These are phyloP conservation scores for Shargacucullia verbasci DNA, from an alignment of 2,888 invertebrate genomes.

Conservation along the genomic window DNA sequence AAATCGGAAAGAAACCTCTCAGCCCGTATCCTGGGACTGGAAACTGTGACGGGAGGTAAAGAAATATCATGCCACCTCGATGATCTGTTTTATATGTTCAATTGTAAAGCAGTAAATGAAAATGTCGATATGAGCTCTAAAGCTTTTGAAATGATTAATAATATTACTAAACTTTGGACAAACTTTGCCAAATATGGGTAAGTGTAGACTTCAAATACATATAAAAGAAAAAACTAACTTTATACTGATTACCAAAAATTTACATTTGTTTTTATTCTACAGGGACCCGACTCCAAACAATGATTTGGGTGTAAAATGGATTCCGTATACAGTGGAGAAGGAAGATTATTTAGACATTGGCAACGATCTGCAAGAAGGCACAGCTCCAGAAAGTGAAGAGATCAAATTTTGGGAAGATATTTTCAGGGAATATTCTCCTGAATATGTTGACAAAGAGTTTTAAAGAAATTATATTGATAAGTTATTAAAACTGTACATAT, in stretches of 20 bases:
- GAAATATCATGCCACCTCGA: constrained; percentile 58
- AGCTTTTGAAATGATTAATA: constrained; percentile 59
- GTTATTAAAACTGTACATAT: too few species aligned
- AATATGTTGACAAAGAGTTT: constrained; percentile 20
- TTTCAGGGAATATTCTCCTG: constrained; percentile 30
- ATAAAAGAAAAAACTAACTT: neutral
- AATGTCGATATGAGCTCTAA: constrained; percentile 50
- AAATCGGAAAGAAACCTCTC: constrained; percentile 64
- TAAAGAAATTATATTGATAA: neutral
- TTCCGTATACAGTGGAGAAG: constrained; percentile 37
- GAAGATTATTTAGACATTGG: constrained; percentile 47
- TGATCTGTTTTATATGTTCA: constrained; percentile 64
- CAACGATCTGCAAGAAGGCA: constrained; percentile 19
- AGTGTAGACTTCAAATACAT: constrained; percentile 25
- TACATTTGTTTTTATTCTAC: constrained; percentile 11
- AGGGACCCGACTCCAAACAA: constrained; percentile 59
- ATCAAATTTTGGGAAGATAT: constrained; percentile 45
- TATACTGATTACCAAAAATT: too few species aligned
- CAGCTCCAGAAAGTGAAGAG: constrained; percentile 35
- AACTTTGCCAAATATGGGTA: constrained; percentile 70
- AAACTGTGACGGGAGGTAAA: constrained; percentile 37
- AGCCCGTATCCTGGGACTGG: constrained; percentile 27
- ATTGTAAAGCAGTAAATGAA: constrained; percentile 35
- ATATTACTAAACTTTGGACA: constrained; percentile 64
- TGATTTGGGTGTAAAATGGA: constrained; percentile 47